A percentile compares a stretch with the other conserved stretches of the same genome.
Conservation (phyloP, 2,888 invertebrate species). For the Acanthosoma haemorrhoidale region DNA sequence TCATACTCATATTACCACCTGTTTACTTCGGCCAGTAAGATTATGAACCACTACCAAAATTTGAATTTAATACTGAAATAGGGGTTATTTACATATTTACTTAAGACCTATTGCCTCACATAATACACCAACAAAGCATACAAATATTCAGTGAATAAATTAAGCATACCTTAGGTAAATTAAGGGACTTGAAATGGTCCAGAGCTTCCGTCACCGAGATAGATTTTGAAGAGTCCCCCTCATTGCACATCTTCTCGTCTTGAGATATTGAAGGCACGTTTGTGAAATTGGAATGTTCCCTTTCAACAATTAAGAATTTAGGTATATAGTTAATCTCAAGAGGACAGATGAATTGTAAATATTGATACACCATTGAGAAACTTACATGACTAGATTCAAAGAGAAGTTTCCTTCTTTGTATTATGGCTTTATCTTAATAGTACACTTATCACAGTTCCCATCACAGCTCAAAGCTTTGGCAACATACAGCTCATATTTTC, state of each 20-base stretch:
- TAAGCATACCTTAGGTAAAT: conserved; percentile 18
- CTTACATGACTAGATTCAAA: neutral
- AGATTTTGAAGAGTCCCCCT: neutral
- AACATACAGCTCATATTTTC: neutral
- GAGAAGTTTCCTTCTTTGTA: neutral
- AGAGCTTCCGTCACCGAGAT: conserved; percentile 16
- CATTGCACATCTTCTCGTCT: neutral
- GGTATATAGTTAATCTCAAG: neutral
- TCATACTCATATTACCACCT: too few species aligned
- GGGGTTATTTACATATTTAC: too few species aligned
- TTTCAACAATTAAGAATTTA: neutral
- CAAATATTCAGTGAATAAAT: neutral
- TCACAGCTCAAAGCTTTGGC: neutral
- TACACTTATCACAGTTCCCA: neutral
- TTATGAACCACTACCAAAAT: too few species aligned
- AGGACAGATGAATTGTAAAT: neutral
- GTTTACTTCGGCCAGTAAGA: too few species aligned
- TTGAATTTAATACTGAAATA: too few species aligned
- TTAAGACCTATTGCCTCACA: too few species aligned
- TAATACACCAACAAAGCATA: neutral
- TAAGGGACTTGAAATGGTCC: conserved; percentile 15
- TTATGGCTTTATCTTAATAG: neutral
- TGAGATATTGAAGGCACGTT: neutral
- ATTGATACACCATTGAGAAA: neutral
- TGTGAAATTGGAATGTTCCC: neutral